A percentile compares a stretch with the other conserved stretches of the same genome.
Conservation (phyloP, 2,888 invertebrate genomes). For the Anticlea derivata region DNA sequence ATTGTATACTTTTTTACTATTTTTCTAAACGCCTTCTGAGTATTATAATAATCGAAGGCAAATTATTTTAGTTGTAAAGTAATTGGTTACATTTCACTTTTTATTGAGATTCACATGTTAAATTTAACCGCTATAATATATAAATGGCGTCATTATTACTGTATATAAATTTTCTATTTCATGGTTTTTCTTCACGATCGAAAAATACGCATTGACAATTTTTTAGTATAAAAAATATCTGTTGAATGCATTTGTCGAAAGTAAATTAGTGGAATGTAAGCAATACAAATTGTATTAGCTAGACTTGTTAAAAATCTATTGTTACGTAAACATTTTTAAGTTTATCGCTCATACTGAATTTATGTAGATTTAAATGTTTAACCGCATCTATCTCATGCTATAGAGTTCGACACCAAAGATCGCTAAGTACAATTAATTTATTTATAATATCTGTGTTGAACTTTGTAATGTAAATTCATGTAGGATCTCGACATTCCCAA, state of each 20-base stretch:
- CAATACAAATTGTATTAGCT: constrained; percentile 58
- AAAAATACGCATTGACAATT: too few relatives aligned
- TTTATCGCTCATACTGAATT: constrained; percentile 39
- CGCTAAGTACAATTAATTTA: constrained; percentile 60
- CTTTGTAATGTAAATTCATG: constrained; percentile 50
- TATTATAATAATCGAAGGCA: constrained; percentile 31
- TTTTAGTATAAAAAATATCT: too few relatives aligned
- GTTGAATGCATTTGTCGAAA: too few relatives aligned
- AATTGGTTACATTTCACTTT: constrained; percentile 31
- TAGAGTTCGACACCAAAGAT: constrained; percentile 73
- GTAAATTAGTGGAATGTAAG: constrained; percentile 37
- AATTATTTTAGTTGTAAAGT: constrained; percentile 29
- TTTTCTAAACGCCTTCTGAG: constrained; percentile 26
- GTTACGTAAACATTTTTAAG: constrained; percentile 34
- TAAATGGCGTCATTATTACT: too few relatives aligned
- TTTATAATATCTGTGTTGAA: constrained; percentile 56
- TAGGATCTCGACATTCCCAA: constrained; percentile 78
- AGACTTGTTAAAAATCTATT: constrained; percentile 64
- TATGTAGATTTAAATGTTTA: constrained; percentile 35
- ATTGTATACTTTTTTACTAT: constrained; percentile 25
- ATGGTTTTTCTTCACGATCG: too few relatives aligned
- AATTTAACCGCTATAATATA: too few relatives aligned
- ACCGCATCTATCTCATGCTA: constrained; percentile 48
- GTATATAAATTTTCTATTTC: too few relatives aligned
- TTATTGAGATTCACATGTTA: not conserved